Evolutionary conservation across 2,113 vertebrate species (phyloP), one percentile per base, ranked within the genome.

Genomic region (Clarias magur): DNA sequence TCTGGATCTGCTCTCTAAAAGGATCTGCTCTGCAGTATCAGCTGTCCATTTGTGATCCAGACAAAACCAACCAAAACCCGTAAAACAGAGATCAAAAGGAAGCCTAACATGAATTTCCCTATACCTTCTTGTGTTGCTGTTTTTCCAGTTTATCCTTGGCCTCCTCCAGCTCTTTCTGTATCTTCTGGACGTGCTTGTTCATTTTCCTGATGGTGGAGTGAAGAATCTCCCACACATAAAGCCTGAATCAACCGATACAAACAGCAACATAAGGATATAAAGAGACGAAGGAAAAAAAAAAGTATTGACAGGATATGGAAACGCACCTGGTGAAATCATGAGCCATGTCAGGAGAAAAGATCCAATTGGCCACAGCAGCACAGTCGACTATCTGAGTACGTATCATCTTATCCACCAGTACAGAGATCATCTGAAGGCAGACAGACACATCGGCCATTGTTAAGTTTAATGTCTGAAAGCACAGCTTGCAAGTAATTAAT

Each of bases 181-280:
- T 98, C 95, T 98, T 99, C 93, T 98, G 94, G 86, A 99, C 98
- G 1, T 99, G 98, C 88, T 99, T 99, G 94, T 98, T 97, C 98
- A 99, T 99, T 93, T 99, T 99, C 30, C 98, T 96, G 90, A 99
- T 98, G 73, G 98, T 99, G 10, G 98, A 99, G 91, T 99, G 98
- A 65, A 99, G 94, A 86, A 98, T 99, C 95, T 99, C 98, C 98
- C 98, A 99, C 75, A 97, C 94, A 86, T 97, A 99, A 86, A 99
- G 96, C 92, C 98, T 99, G 59, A 6, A 13, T 17, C 21, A 25
- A 21, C 10, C 30, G 1, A 88, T n/a, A 72, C 48, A 80, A 25
- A 81, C 3, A 76, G n/a, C 10, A 19, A 63, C 48, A n/a, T 86
- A 48, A 19, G 19, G 11, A 73, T 13, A 3, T n/a, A 8, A 9